Evolutionary conservation across 1,140 invertebrate genomes (phyloP).

Genomic region (Bemisia tabaci): DNA sequence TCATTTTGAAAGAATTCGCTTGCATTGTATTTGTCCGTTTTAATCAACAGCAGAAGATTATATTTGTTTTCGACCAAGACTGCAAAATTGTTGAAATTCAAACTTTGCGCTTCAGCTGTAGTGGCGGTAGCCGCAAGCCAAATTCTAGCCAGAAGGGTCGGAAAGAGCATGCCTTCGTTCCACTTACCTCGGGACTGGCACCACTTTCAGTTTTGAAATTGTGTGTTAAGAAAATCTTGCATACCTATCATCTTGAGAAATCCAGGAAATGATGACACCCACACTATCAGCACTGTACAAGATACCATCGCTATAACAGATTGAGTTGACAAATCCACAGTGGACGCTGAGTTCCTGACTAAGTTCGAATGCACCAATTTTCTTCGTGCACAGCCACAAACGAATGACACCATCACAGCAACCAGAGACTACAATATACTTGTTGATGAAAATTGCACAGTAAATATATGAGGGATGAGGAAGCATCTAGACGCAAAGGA

Average conservation of each 20-base stretch:
- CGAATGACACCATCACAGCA: conserved; percentile 45
- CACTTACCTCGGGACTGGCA: too few relatives aligned
- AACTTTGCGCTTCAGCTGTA: too few relatives aligned
- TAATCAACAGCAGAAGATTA: too few relatives aligned
- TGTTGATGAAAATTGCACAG: conserved; percentile 38
- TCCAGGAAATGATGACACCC: conserved; percentile 21
- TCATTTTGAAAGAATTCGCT: too few relatives aligned
- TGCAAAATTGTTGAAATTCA: too few relatives aligned
- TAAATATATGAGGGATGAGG: conserved; percentile 54
- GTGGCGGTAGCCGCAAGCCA: too few relatives aligned
- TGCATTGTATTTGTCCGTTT: too few relatives aligned
- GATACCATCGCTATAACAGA: conserved; percentile 22
- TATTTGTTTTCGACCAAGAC: too few relatives aligned
- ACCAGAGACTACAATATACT: conserved; percentile 37
- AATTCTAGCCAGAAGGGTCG: too few relatives aligned
- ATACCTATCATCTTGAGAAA: conserved; percentile 8
- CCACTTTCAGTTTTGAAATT: too few relatives aligned
- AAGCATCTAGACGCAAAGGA: conserved; percentile 33
- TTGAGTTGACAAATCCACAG: conserved; percentile 39
- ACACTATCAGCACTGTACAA: conserved; percentile 20
- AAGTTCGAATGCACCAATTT: conserved; percentile 32
- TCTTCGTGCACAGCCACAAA: conserved; percentile 35
- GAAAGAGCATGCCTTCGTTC: too few relatives aligned
- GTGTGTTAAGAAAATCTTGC: too few relatives aligned
- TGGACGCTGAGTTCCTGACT: conserved; percentile 42